Base-by-base conservation (phyloP, 2,888 invertebrate species). In the Pyrrhosoma nymphula region DNA sequence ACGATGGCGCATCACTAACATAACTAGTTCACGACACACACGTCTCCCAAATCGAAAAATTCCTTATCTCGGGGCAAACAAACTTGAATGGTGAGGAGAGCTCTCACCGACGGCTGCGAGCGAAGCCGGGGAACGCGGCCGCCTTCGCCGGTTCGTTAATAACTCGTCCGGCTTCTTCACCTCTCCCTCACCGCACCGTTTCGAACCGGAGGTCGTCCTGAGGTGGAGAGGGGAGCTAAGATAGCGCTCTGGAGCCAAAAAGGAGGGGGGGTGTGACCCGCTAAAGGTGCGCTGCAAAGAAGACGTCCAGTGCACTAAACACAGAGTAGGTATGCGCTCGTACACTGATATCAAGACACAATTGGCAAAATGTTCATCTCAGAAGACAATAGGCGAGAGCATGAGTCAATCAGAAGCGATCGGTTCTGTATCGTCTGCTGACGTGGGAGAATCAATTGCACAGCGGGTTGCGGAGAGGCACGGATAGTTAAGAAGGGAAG, bases 41-140 rank as follows among this genome's bases (percentile, higher is more conserved):
- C 82, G 82, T 16, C 82, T 35, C 0, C 26, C 16, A 35, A 82
- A 35, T 35, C 35, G 82, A 82, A 60, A 47, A 82, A 82, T 82
- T 82, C 82, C 82, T 82, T 35, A 82, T 82, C 35, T 82, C n/a
- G 82, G 82, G 18, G 30, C 35, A 82, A 82, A 82, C 82, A 82
- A 82, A 35, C 35, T n/a, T 47, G 35, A 82, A 26, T n/a, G 55
- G 55, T 3, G 23, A 56, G 56, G 55, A n/a, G 47, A 55, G 8
- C 88, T 39, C 23, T 39, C 26, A 26, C n/a, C 89, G 26, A 47
- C 39, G n/a, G 55, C 47, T 56, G 56, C 89, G n/a, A 12, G 10
- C 88, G 8, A 39, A 89, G 89, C 89, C 20, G 14, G 16, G 30
- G 35, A 82, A 16, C 89, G 14, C 10, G 20, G 56, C 23, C 89